These are phyloP conservation scores for Eupeodes latifasciatus DNA, from an alignment of 2,888 invertebrate species.

Conservation along the genomic window DNA sequence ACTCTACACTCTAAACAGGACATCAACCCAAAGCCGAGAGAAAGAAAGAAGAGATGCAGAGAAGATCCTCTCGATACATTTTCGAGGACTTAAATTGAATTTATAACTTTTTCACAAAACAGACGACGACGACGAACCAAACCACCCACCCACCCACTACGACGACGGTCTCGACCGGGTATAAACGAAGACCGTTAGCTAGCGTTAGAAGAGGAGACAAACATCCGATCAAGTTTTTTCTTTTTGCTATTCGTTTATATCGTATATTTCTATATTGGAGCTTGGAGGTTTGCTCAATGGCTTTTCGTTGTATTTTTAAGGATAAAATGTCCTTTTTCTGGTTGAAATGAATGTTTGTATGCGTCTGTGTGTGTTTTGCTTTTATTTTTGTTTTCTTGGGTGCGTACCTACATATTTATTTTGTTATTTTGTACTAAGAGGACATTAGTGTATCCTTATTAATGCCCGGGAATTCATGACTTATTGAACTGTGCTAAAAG, in stretches of 20 bases:
- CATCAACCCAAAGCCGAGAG: slow-evolving; percentile 10
- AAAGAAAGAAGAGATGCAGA: slow-evolving; percentile 23
- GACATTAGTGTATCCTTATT: slow-evolving; percentile 75
- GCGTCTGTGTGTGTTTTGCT: slow-evolving; percentile 7
- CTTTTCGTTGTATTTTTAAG: slow-evolving; percentile 42
- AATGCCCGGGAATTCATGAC: slow-evolving; percentile 75
- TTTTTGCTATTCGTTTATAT: not conserved
- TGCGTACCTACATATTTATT: slow-evolving; percentile 62
- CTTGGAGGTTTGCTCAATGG: slow-evolving; percentile 35
- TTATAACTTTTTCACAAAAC: slow-evolving; percentile 76
- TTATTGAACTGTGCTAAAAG: slow-evolving; percentile 75
- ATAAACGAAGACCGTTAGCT: slow-evolving; percentile 19
- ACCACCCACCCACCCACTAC: not conserved
- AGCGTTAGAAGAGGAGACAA: slow-evolving; percentile 13
- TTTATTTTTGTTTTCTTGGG: slow-evolving; percentile 27
- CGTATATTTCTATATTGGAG: not conserved
- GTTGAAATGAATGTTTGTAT: slow-evolving; percentile 12
- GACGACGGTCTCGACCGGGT: not conserved
- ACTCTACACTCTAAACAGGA: slow-evolving; percentile 49
- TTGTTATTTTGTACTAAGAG: slow-evolving; percentile 57
- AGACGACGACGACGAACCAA: slow-evolving; percentile 45
- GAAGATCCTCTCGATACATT: slow-evolving; percentile 75
- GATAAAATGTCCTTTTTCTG: slow-evolving; percentile 34
- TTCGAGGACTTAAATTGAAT: slow-evolving; percentile 78
- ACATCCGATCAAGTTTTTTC: slow-evolving; percentile 45